Conservation (phyloP, 37 sponge, comb jelly and placozoan species). For the Ephydatia muelleri region DNA sequence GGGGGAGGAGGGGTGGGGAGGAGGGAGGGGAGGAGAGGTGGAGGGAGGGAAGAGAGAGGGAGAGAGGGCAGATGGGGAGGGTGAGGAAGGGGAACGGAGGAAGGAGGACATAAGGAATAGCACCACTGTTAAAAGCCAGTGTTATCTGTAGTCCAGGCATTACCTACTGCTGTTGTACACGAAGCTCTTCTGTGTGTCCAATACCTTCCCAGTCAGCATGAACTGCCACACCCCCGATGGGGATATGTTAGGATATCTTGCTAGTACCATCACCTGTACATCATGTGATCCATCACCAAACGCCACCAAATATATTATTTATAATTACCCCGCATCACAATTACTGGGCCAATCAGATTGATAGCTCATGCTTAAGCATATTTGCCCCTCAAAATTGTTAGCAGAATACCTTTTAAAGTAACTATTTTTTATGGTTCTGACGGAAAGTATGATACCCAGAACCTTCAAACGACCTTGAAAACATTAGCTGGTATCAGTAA, state of each 20-base stretch:
- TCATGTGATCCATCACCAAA: no score
- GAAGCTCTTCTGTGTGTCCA: constrained; percentile 12
- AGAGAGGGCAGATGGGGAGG: neutral
- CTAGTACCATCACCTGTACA: constrained; percentile 33
- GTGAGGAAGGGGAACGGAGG: neutral
- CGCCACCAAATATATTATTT: no score
- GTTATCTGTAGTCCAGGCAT: no score
- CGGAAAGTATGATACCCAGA: no score
- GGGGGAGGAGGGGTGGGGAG: neutral
- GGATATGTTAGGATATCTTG: constrained; percentile 50
- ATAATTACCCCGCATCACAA: no score
- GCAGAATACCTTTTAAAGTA: no score
- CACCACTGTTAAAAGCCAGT: neutral
- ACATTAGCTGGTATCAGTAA: no score
- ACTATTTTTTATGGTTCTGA: no score
- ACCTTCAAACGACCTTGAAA: no score
- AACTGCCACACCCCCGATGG: neutral
- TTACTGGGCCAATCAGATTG: no score
- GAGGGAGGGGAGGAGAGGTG: neutral
- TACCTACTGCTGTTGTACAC: constrained; percentile 37
- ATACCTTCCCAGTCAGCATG: constrained; percentile 9
- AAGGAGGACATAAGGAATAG: neutral
- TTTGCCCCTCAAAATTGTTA: no score
- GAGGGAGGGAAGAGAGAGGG: neutral
- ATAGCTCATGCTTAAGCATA: no score